Evolutionary conservation across 2,113 vertebrate species (phyloP).

Genomic region (Myotis lucifugus): DNA sequence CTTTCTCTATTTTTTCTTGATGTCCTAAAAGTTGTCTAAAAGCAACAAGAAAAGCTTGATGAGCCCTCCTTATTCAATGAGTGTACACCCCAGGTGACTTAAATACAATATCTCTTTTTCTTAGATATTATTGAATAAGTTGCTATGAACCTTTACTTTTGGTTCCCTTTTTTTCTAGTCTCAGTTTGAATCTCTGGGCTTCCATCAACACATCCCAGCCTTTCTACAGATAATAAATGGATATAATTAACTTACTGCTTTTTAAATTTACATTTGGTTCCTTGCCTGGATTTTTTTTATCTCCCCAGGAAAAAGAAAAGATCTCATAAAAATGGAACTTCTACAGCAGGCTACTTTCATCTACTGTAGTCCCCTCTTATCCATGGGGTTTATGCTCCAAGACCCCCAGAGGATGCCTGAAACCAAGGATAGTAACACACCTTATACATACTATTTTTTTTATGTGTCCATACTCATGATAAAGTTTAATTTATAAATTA

Average conservation of each 20-base stretch:
- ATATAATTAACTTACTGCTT: not conserved
- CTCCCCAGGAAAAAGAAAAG: not conserved
- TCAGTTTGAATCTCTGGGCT: not conserved
- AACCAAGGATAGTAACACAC: not conserved
- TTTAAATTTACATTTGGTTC: not conserved
- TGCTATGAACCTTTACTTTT: conserved; percentile 15
- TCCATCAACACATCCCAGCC: not conserved
- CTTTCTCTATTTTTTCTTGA: conserved; percentile 15
- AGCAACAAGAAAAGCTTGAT: not conserved
- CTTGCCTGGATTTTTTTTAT: conserved; percentile 28
- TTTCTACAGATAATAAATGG: not conserved
- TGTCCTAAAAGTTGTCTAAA: conserved; percentile 1
- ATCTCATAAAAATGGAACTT: not conserved
- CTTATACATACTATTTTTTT: not conserved
- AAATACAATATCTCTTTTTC: not conserved
- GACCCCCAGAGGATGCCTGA: not conserved
- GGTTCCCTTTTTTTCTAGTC: not conserved
- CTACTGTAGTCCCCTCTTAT: no score
- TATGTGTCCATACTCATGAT: not conserved
- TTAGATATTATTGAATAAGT: not conserved
- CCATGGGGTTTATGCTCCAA: not conserved
- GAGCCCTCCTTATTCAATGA: not conserved
- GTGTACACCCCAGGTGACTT: not conserved
- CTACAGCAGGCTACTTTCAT: not conserved
- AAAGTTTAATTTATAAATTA: not conserved